Conservation (phyloP, 1,140 invertebrate genomes). For the Arctopsyche grandis region DNA sequence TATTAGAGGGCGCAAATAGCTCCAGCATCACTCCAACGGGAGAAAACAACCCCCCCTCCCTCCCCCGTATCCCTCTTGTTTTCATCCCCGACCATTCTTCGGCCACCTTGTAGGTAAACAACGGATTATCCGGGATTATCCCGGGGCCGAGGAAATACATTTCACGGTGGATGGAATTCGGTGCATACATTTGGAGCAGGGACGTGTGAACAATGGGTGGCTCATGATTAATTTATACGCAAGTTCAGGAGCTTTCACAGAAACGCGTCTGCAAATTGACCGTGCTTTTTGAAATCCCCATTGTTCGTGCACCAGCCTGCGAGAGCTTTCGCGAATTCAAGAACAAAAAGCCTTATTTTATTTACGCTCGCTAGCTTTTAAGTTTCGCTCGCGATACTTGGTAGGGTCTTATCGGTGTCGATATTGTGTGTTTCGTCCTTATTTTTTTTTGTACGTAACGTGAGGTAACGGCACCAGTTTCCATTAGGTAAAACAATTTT, state of each 20-base stretch:
- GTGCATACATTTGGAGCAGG: constrained; percentile 40
- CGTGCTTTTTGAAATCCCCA: constrained; percentile 20
- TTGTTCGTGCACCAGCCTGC: not conserved
- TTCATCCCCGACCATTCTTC: not conserved
- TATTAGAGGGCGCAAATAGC: no score
- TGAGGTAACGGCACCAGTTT: no score
- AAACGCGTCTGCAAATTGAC: constrained; percentile 25
- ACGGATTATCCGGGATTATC: constrained; percentile 42
- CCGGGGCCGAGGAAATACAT: constrained; percentile 25
- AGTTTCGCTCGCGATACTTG: no score
- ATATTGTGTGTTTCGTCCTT: no score
- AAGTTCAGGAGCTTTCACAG: constrained; percentile 24
- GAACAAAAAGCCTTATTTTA: no score
- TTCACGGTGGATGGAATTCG: constrained; percentile 28
- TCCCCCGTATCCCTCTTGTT: no score
- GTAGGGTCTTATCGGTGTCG: no score
- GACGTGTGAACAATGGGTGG: constrained; percentile 26
- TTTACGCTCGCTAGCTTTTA: no score
- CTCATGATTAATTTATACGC: constrained; percentile 39
- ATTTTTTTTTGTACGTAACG: no score
- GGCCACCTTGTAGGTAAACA: constrained; percentile 33
- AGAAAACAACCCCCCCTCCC: no score
- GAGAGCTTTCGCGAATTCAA: not conserved
- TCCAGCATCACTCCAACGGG: no score
- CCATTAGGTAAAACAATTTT: no score